A percentile compares a stretch with the other conserved stretches of the same genome.
Evolutionary conservation across 35 echinoderm and acorn worm genomes (phyloP).

Genomic region (Ptychodera flava): DNA sequence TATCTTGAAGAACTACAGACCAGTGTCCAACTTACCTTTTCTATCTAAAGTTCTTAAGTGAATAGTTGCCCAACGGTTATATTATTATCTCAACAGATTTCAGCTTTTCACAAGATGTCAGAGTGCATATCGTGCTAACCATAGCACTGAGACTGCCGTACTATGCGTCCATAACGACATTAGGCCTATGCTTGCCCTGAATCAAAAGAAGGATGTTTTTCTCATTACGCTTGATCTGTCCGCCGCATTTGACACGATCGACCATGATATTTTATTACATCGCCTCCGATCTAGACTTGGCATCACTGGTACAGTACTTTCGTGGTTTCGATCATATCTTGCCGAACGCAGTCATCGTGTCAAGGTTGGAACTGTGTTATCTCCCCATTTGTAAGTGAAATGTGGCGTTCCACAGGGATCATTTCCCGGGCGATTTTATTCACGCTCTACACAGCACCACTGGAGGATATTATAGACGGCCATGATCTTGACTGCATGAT

Average conservation of each 20-base stretch:
- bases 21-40: not conserved
- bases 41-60: not conserved
- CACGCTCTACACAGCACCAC: not conserved
- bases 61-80: not conserved
- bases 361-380: not conserved
- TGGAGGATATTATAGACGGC: not conserved
- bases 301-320: not conserved
- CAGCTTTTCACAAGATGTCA: not conserved
- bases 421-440: slow-evolving; percentile 8
- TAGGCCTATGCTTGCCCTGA: not conserved
- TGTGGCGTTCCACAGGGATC: slow-evolving; percentile 13
- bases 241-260: slow-evolving; percentile 3
- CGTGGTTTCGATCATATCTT: slow-evolving; percentile 22
- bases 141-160: not conserved
- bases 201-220: not conserved
- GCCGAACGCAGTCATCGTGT: not conserved
- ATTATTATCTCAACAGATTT: not conserved
- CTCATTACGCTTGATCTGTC: not conserved
- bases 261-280: not conserved
- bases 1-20: not conserved
- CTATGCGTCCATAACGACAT: not conserved
- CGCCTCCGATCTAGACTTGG: not conserved
- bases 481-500: not conserved
- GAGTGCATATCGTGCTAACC: not conserved
- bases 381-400: slow-evolving; percentile 3